Evolutionary conservation across 2,797 vertebrate genomes (phyloP).

Genomic region (Acrossocheilus fasciatus): DNA sequence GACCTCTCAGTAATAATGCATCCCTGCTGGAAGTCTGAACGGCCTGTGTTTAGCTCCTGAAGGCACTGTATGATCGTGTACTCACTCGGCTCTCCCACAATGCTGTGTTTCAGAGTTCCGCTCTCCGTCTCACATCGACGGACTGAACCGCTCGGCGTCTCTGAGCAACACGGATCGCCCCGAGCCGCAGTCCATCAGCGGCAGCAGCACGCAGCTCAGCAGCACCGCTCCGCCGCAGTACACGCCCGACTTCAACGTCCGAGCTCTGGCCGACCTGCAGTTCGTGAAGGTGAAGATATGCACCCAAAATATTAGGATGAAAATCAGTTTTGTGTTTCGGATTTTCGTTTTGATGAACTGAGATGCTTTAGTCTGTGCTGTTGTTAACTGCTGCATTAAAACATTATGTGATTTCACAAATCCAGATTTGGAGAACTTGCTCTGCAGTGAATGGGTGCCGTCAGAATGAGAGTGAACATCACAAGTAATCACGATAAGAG

Average conservation of each 20-base stretch:
- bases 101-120: slow-evolving; percentile 80
- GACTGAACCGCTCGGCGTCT: slow-evolving; percentile 88
- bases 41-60: not conserved
- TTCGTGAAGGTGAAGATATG: slow-evolving; percentile 85
- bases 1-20: not conserved
- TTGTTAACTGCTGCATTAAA: too few species aligned
- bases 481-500: not conserved
- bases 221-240: slow-evolving; percentile 79
- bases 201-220: slow-evolving; percentile 87
- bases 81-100: not conserved
- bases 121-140: slow-evolving; percentile 83
- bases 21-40: not conserved
- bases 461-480: not conserved
- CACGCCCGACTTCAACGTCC: slow-evolving; percentile 90
- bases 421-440: not conserved
- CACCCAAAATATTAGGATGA: not conserved
- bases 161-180: slow-evolving; percentile 84
- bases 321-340: not conserved
- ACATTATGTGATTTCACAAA: too few species aligned
- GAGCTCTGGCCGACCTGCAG: slow-evolving; percentile 90
- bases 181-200: slow-evolving; percentile 73
- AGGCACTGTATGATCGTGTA: not conserved
- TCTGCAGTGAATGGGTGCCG: not conserved
- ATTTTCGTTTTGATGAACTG: too few species aligned
- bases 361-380: too few species aligned